A percentile compares a stretch with the other conserved stretches of the same genome.
These are phyloP conservation scores for Muntiacus muntjak DNA, from an alignment of 2,113 vertebrate species.

Conservation along the genomic window DNA sequence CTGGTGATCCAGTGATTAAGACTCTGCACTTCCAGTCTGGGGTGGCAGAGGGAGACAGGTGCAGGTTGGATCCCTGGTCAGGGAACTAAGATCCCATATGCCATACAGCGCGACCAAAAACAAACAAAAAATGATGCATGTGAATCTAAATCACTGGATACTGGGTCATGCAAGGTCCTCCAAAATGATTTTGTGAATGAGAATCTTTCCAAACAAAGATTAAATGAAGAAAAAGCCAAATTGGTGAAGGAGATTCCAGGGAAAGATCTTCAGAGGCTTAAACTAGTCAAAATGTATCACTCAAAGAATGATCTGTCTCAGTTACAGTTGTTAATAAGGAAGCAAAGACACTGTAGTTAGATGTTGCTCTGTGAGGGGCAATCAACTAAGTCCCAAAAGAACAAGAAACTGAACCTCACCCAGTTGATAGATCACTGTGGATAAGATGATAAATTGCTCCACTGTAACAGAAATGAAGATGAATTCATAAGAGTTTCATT, in stretches of 20 bases:
- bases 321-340: slow-evolving; percentile 84
- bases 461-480: slow-evolving; percentile 89
- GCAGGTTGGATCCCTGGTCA: neutral
- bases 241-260: slow-evolving; percentile 84
- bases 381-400: slow-evolving; percentile 79
- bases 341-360: slow-evolving; percentile 89
- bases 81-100: neutral
- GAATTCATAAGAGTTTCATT: slow-evolving; percentile 82
- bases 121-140: neutral
- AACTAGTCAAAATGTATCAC: slow-evolving; percentile 91
- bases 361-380: slow-evolving; percentile 87
- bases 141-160: neutral
- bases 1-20: neutral
- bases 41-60: neutral
- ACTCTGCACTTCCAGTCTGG: neutral
- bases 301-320: slow-evolving; percentile 89
- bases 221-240: slow-evolving; percentile 73
- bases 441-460: slow-evolving; percentile 86
- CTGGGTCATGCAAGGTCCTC: neutral
- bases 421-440: slow-evolving; percentile 87
- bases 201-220: slow-evolving; percentile 38
- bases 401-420: slow-evolving; percentile 84
- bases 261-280: slow-evolving; percentile 89
- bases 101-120: neutral
- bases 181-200: neutral